A percentile compares a stretch with the other conserved stretches of the same genome.
Conservation (phyloP, 2,888 invertebrate genomes). For the Beris chalybata region DNA sequence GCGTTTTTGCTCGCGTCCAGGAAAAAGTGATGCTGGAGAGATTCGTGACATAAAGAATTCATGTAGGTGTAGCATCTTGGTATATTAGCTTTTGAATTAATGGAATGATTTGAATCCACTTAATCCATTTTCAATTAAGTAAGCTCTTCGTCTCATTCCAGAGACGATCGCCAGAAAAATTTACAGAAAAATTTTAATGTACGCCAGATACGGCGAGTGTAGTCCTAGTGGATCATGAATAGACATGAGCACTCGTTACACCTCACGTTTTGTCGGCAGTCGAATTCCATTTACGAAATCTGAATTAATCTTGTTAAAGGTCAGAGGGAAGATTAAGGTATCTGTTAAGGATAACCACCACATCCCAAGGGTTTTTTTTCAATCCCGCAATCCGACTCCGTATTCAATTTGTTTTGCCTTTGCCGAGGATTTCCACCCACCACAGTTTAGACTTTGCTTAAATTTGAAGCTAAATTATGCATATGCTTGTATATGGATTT, state of each 20-base stretch:
- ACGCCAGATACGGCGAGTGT: constrained; percentile 33
- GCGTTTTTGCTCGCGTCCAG: constrained; percentile 40
- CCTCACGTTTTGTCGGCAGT: constrained; percentile 22
- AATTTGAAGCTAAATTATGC: not conserved
- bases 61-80: constrained; percentile 32
- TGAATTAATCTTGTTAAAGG: not conserved
- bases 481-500: not conserved
- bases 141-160: constrained; percentile 36
- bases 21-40: constrained; percentile 37
- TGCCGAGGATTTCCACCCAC: constrained; percentile 5
- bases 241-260: constrained; percentile 34
- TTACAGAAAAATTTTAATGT: constrained; percentile 35
- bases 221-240: constrained; percentile 35
- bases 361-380: constrained; percentile 30
- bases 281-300: not conserved
- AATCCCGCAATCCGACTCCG: not conserved
- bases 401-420: constrained; percentile 12
- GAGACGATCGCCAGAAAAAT: constrained; percentile 31
- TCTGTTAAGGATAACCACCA: constrained; percentile 20
- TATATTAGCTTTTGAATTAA: constrained; percentile 30
- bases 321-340: constrained; percentile 1
- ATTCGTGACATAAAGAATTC: constrained; percentile 13
- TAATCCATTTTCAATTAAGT: constrained; percentile 32
- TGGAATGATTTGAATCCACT: constrained; percentile 24
- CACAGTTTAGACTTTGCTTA: not conserved